phyloP scores from a whole-genome alignment of 1,140 invertebrate species.

The Bradysia coprophila region DNA sequence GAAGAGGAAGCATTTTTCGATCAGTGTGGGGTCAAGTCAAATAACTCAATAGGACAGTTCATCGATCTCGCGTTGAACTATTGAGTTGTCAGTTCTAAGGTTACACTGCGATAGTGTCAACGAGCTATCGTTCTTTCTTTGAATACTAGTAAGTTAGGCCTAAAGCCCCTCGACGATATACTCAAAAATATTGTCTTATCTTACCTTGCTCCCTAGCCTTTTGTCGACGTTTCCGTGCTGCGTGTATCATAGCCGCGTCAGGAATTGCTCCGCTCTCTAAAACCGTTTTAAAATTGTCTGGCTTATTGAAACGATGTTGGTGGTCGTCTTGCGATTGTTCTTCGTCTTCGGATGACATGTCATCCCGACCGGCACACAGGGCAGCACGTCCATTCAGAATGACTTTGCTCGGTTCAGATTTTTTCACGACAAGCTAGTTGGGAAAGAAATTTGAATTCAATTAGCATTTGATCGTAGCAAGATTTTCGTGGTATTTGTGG shows the following conservation, averaged over 20 bases:
- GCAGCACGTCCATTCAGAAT: conserved; percentile 52
- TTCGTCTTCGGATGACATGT: conserved; percentile 52
- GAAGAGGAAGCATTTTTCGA: conserved; percentile 4
- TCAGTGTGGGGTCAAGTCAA: neutral
- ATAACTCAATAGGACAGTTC: neutral
- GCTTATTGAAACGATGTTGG: conserved; percentile 37
- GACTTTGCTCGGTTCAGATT: conserved; percentile 25
- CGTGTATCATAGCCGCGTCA: conserved; percentile 91
- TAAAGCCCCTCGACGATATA: neutral
- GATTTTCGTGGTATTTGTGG: no score
- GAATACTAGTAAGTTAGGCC: no score
- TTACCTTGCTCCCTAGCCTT: conserved; percentile 34
- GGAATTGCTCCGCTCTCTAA: conserved; percentile 80
- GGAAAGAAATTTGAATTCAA: no score
- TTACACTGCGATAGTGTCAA: no score
- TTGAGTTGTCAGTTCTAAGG: no score
- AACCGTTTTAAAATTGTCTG: conserved; percentile 47
- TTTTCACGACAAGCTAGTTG: conserved; percentile 32
- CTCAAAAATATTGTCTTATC: neutral
- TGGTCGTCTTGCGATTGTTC: conserved; percentile 13
- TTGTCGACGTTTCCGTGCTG: conserved; percentile 79
- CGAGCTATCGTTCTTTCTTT: no score
- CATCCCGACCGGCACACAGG: conserved; percentile 50
- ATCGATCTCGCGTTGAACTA: neutral
- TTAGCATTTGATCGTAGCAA: no score